Percentiles rank a stretch among this genome's conserved stretches.
Evolutionary conservation across 2,113 vertebrate genomes (phyloP).

Genomic region (Bubo bubo): DNA sequence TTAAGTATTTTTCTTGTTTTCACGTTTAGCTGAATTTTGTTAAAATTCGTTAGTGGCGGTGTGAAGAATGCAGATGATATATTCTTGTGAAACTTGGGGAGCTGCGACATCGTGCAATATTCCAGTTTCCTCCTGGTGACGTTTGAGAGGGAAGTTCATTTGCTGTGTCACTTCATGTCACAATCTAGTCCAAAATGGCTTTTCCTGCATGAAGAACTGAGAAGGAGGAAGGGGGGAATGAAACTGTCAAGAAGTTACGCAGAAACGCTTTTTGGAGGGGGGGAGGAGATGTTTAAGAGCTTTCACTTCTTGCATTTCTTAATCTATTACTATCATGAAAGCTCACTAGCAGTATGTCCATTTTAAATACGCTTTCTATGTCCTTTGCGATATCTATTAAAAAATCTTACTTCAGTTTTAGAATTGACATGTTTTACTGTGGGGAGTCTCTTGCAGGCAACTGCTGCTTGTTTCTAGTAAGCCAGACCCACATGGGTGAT

Average conservation of each 20-base stretch:
- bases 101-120: not conserved
- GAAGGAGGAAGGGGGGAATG: not conserved
- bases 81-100: not conserved
- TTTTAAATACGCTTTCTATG: not conserved
- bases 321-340: not conserved
- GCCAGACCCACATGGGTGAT: not conserved
- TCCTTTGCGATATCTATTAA: not conserved
- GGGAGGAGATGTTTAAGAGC: not conserved
- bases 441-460: not conserved
- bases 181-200: not conserved
- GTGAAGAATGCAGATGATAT: not conserved
- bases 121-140: not conserved
- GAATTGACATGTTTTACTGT: not conserved
- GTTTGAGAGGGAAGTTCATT: conserved; percentile 17
- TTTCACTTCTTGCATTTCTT: not conserved
- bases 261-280: not conserved
- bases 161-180: conserved; percentile 45
- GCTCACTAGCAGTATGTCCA: not conserved
- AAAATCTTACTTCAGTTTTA: not conserved
- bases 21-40: not conserved
- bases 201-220: not conserved
- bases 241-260: not conserved
- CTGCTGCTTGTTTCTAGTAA: not conserved
- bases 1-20: not conserved
- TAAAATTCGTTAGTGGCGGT: not conserved